Percentiles rank a stretch among this genome's conserved stretches.
Conservation (phyloP, 2,797 vertebrate species). For the Sebastes kiyomatsui region DNA sequence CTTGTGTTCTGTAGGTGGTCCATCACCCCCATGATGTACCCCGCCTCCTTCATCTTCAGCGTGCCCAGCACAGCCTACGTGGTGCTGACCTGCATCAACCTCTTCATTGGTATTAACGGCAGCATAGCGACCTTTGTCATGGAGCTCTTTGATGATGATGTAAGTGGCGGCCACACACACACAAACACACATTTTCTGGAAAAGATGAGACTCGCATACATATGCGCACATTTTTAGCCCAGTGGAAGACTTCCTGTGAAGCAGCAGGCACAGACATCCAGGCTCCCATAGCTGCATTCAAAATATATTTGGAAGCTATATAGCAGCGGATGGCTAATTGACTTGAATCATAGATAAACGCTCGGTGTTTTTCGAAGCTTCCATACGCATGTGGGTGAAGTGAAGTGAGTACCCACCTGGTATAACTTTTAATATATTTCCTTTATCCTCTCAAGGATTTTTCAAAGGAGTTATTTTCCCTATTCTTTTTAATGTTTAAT, state of each 20-base stretch:
- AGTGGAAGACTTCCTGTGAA: neutral
- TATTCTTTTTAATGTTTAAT: slow-evolving; percentile 76
- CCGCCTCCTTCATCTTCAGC: slow-evolving; percentile 94
- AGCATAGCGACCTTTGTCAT: slow-evolving; percentile 96
- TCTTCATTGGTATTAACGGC: slow-evolving; percentile 98
- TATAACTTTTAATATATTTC: slow-evolving; percentile 57
- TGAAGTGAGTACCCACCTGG: slow-evolving; percentile 50
- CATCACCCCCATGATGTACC: slow-evolving; percentile 98
- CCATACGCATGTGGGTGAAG: slow-evolving; percentile 23
- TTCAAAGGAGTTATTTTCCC: slow-evolving; percentile 68
- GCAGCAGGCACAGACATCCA: neutral
- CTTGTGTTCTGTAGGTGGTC: slow-evolving; percentile 86
- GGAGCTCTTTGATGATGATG: slow-evolving; percentile 92
- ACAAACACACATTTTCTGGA: neutral
- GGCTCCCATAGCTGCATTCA: slow-evolving; percentile 7
- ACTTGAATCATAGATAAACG: slow-evolving; percentile 54
- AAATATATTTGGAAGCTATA: slow-evolving; percentile 18
- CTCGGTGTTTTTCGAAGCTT: slow-evolving; percentile 38
- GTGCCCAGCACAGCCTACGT: slow-evolving; percentile 98
- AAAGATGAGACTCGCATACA: neutral
- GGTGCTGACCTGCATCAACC: slow-evolving; percentile 94
- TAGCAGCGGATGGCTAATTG: slow-evolving; percentile 47
- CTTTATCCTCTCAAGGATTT: slow-evolving; percentile 63
- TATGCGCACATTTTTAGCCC: neutral
- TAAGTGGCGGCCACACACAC: slow-evolving; percentile 68